Base-by-base conservation (phyloP, 2,888 invertebrate species). In the Galeopsomyia nigrocyanea region DNA sequence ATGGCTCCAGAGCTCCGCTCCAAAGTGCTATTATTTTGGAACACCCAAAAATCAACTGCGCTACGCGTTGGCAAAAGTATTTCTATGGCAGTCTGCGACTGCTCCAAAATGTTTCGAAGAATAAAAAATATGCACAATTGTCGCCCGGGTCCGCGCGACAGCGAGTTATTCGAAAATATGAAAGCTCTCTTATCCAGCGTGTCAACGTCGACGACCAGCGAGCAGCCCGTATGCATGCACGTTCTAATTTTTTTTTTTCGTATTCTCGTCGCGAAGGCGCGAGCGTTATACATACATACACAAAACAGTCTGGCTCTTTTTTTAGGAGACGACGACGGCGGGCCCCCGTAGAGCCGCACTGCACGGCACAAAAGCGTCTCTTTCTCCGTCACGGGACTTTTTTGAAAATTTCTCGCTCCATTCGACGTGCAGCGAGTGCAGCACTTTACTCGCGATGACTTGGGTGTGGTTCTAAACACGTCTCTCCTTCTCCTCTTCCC, bases 391-490 rank as follows among this genome's bases (percentile, higher is more conserved):
- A 21, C 31, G 26, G 53, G 14, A 39, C 56, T 47, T 26, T 65
- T 65, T 53, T 3, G 39, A 46, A 65, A 65, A 67, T 6, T 46
- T 61, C 22, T n/a, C 47, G 26, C 22, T 6, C 55, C 66, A 47
- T n/a, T 57, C 21, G 26, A 26, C 39, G n/a, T 31, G 17, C 19
- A 17, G 47, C 53, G 50, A 26, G 31, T n/a, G 51, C 64, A 64
- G 14, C 55, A 39, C 46, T 39, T 61, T 31, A 61, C 39, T 46
- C 19, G 50, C 68, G 50, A 74, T 70, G 77, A 75, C 78, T 78
- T 78, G 77, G 79, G 79, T 77, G 78, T 79, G 79, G 79, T 78
- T 78, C 77, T 68, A 76, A 76, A 61, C 77, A 73, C 68, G 62
- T 72, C 74, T 70, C 68, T 72, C 71, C 67, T 73, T 76, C 75